Conservation (phyloP, 2,888 invertebrate species). For the Eristalis tenax region DNA sequence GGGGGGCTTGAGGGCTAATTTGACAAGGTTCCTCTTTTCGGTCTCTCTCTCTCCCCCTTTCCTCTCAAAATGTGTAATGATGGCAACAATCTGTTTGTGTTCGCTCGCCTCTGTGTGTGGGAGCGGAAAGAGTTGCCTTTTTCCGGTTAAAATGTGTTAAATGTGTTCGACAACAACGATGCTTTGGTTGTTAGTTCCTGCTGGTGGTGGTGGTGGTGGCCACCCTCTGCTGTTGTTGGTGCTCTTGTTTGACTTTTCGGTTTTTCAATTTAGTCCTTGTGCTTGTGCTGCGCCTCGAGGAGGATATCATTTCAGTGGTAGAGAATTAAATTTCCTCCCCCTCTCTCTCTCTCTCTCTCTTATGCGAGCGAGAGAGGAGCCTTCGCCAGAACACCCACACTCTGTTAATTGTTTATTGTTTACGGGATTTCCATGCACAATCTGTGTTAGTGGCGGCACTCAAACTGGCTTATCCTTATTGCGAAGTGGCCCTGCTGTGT, state of each 20-base stretch:
- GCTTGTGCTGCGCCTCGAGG: constrained; percentile 9
- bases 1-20: constrained; percentile 67
- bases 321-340: constrained; percentile 36
- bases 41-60: not conserved
- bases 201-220: not conserved
- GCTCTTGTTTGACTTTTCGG: constrained; percentile 35
- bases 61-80: constrained; percentile 41
- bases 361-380: too few relatives aligned
- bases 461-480: constrained; percentile 13
- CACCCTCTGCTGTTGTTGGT: not conserved
- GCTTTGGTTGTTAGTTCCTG: constrained; percentile 9
- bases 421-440: constrained; percentile 36
- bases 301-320: constrained; percentile 34
- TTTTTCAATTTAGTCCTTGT: constrained; percentile 57
- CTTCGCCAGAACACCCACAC: not conserved
- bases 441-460: constrained; percentile 41
- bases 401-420: constrained; percentile 60
- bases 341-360: not conserved
- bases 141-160: constrained; percentile 38
- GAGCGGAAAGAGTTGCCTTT: constrained; percentile 43
- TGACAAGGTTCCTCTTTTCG: constrained; percentile 65
- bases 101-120: constrained; percentile 12
- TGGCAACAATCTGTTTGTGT: constrained; percentile 63
- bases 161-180: constrained; percentile 37
- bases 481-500: not conserved